phyloP scores from a whole-genome alignment of 2,888 invertebrate genomes.

The Steinernema hermaphroditum region DNA sequence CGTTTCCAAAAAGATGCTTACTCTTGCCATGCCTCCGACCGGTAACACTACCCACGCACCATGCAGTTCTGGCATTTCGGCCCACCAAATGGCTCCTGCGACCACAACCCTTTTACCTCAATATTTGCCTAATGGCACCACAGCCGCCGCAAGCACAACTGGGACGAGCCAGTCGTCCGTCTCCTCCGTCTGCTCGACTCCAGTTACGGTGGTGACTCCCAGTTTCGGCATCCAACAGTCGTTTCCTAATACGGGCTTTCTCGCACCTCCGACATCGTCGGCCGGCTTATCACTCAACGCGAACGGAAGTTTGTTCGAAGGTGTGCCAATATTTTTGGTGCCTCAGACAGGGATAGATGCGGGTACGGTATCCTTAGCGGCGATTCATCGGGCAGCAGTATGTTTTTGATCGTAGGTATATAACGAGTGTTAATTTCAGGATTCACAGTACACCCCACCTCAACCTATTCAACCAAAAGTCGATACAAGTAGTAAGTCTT shows the following conservation, averaged over 20 bases:
- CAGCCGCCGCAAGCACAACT: not conserved
- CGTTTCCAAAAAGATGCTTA: conserved; percentile 35
- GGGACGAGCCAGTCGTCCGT: conserved; percentile 8
- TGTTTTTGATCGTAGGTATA: not conserved
- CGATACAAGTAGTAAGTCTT: conserved; percentile 80
- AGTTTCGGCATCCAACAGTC: conserved; percentile 18
- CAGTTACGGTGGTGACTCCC: conserved; percentile 39
- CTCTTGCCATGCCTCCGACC: conserved; percentile 26
- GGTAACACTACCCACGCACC: not conserved
- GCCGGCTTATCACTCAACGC: conserved; percentile 24
- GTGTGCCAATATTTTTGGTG: conserved; percentile 48
- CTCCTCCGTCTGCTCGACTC: conserved; percentile 43
- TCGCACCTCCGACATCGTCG: conserved; percentile 21
- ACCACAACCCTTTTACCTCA: conserved; percentile 9
- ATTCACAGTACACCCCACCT: conserved; percentile 70
- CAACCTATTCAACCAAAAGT: conserved; percentile 76
- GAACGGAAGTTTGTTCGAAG: conserved; percentile 43
- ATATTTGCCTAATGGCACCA: not conserved
- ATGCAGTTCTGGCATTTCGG: conserved; percentile 15
- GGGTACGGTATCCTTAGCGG: conserved; percentile 41
- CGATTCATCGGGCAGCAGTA: conserved; percentile 46
- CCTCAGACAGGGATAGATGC: conserved; percentile 39
- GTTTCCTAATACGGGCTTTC: conserved; percentile 9
- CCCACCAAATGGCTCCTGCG: conserved; percentile 5
- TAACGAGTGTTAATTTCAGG: not conserved